phyloP scores from a whole-genome alignment of 2,113 vertebrate genomes.

The Eleginops maclovinus region DNA sequence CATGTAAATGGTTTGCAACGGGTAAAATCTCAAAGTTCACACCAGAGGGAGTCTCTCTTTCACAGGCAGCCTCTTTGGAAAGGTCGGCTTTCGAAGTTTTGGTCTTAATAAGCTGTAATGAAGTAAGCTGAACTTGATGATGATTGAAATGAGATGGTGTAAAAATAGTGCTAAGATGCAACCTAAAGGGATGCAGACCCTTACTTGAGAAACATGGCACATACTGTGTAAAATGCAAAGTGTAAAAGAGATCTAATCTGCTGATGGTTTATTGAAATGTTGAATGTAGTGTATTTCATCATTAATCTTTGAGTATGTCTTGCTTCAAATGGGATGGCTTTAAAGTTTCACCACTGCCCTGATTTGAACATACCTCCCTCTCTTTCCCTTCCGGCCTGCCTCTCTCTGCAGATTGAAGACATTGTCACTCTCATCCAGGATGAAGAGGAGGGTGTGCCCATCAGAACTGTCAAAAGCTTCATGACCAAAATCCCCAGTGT shows the following conservation, averaged over 20 bases:
- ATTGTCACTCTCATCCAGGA: conserved; percentile 95
- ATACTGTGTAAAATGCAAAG: neutral
- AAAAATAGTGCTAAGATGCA: too few species aligned
- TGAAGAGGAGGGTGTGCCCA: conserved; percentile 93
- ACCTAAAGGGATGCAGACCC: neutral
- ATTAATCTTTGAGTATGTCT: neutral
- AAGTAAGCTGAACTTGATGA: neutral
- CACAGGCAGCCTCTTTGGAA: neutral
- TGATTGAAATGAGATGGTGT: too few species aligned
- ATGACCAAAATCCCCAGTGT: conserved; percentile 99
- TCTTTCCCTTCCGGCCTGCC: conserved; percentile 20
- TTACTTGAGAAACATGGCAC: neutral
- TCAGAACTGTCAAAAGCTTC: conserved; percentile 99
- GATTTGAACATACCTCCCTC: neutral
- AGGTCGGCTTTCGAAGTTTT: neutral
- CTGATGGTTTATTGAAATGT: conserved; percentile 6
- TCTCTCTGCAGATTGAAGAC: conserved; percentile 91
- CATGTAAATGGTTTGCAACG: too few species aligned
- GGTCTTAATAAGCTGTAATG: neutral
- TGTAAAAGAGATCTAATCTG: neutral
- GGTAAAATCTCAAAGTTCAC: too few species aligned
- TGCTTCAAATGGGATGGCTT: neutral
- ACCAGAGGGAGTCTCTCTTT: neutral
- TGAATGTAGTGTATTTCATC: neutral
- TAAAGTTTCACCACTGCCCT: neutral